Evolutionary conservation across 2,888 invertebrate genomes (phyloP).

Genomic region (Drosophila atroscutellata): DNA sequence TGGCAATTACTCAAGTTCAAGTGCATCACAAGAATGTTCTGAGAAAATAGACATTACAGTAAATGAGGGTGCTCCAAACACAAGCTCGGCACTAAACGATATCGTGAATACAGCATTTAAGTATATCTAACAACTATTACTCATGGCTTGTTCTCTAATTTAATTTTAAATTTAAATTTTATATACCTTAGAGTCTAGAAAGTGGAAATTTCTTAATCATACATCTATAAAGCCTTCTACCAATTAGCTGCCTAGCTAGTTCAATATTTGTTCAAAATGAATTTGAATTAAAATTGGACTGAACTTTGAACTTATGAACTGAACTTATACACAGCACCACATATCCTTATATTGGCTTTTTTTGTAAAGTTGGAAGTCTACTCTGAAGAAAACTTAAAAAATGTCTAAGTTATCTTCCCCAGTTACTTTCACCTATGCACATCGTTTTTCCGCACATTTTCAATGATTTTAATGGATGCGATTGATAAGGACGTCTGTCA

Average conservation of each 20-base stretch:
- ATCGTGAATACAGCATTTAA: background rate
- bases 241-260: background rate
- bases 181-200: no score
- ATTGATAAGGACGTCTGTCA: conserved; percentile 5
- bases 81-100: background rate
- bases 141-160: background rate
- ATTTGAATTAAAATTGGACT: no score
- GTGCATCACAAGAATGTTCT: conserved; percentile 18
- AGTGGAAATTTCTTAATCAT: no score
- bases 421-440: background rate
- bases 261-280: background rate
- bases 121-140: background rate
- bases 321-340: no score
- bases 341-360: no score
- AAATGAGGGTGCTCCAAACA: background rate
- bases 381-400: background rate
- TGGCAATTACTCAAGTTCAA: conserved; percentile 13
- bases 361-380: background rate
- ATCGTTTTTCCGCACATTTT: background rate
- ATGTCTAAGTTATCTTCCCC: background rate
- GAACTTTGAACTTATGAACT: no score
- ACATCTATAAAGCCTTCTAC: background rate
- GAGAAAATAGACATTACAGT: background rate
- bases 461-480: background rate
- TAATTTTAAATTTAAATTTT: fast-evolving